Evolutionary conservation across 2,113 vertebrate genomes (phyloP), one percentile per base, ranked within the genome.

Genomic region (Procapra przewalskii): DNA sequence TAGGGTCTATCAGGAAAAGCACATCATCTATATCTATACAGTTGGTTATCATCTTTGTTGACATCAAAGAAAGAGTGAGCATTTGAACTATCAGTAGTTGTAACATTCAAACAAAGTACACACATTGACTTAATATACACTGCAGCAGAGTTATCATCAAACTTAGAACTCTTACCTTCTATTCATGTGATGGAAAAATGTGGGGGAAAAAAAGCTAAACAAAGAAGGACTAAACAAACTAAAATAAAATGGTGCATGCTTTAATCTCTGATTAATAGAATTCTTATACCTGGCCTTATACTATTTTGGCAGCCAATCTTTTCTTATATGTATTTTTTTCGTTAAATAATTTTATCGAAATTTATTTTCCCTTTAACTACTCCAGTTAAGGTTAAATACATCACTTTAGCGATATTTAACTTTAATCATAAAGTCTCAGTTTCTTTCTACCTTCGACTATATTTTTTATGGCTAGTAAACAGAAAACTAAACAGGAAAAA

Each of bases 31-130:
- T 55, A 81, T 93, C 40, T 33, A 64, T 55, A 83, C 6, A 97
- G 67, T 57, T 82, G 25, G 23, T 96, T 96, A 83, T 88, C 91
- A 62, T 82, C 57, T 97, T 92, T 90, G 83, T 89, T 90, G 95
- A 96, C 92, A 92, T 80, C 36, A 0, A 95, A 97, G 85, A 94
- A 91, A 57, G 54, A 82, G 80, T 40, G 7, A 81, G 55, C 1
- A 10, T 97, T 93, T 59, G 85, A 17, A 54, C 90, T 95, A 93
- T 82, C 29, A 95, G 10, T 57, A 79, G 75, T 86, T 45, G 21
- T 4, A 92, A 57, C 54, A 27, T 93, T 75, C 60, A 19, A 17
- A 71, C 52, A 57, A 88, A 81, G 21, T 29, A 57, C 85, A 59
- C 82, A 71, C 1, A 33, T 0, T 97, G 83, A 82, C 97, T 97